Evolutionary conservation across 2,888 invertebrate genomes (phyloP).

Genomic region (Mylabris sibirica): DNA sequence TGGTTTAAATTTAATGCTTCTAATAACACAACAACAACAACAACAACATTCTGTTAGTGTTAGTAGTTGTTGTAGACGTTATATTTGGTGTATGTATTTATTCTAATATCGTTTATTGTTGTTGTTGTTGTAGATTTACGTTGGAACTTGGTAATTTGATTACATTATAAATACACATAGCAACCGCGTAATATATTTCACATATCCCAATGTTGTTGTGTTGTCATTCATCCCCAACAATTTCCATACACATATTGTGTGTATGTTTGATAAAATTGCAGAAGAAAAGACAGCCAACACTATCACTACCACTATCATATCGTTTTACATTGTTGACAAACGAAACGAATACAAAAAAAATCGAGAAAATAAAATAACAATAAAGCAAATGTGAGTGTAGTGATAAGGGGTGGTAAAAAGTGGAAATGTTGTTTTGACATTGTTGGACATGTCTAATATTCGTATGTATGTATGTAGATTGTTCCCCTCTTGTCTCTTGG

Average conservation of each 20-base stretch:
- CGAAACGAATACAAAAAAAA: neutral
- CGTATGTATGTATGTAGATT: neutral
- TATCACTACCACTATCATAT: neutral
- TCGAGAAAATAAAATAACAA: neutral
- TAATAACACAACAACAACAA: neutral
- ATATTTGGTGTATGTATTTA: neutral
- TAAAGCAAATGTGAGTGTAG: neutral
- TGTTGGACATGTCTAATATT: neutral
- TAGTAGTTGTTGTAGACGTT: neutral
- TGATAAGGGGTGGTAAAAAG: neutral
- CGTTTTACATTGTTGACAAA: neutral
- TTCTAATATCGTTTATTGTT: neutral
- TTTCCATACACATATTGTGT: neutral
- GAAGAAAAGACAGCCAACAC: neutral
- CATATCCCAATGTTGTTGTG: neutral
- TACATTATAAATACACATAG: neutral
- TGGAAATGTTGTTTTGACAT: conserved; percentile 1
- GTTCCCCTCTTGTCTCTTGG: neutral
- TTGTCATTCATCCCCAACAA: neutral
- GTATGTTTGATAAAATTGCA: neutral
- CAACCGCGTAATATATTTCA: neutral
- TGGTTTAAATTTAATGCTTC: neutral
- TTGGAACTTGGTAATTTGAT: conserved; percentile 9
- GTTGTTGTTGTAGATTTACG: neutral
- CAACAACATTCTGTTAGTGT: neutral